phyloP scores from a whole-genome alignment of 2,888 invertebrate species.

The Cephus nigrinus region DNA sequence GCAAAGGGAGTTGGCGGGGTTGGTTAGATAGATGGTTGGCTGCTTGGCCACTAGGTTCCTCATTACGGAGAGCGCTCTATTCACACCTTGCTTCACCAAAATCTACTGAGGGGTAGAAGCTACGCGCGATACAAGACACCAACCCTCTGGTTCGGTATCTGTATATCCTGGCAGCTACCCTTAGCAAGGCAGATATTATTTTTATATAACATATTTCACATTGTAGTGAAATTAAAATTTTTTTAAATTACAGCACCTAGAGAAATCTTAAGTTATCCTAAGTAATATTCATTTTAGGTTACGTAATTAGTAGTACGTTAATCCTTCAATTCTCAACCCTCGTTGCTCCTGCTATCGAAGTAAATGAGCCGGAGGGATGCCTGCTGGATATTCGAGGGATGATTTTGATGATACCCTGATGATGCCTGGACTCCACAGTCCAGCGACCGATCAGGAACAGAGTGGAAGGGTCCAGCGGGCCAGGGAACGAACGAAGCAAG shows the following conservation, averaged over 20 bases:
- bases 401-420: conserved; percentile 4
- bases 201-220: neutral
- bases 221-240: neutral
- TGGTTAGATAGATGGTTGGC: conserved; percentile 47
- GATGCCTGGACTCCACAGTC: neutral
- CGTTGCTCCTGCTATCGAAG: conserved; percentile 20
- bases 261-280: neutral
- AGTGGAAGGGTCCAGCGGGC: conserved; percentile 25
- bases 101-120: conserved; percentile 29
- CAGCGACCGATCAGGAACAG: conserved; percentile 10
- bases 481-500: conserved; percentile 42
- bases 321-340: conserved; percentile 8
- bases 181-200: neutral
- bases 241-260: neutral
- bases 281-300: neutral
- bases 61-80: conserved; percentile 54
- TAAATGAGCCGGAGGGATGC: conserved; percentile 15
- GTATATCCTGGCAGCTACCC: neutral
- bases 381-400: neutral
- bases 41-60: conserved; percentile 51
- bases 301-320: neutral
- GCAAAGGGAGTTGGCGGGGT: conserved; percentile 27
- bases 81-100: conserved; percentile 47
- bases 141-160: neutral
- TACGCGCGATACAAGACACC: neutral